These are phyloP conservation scores for Scaptomyza cyrtandrae DNA, from an alignment of 2,888 invertebrate species.

Conservation along the genomic window DNA sequence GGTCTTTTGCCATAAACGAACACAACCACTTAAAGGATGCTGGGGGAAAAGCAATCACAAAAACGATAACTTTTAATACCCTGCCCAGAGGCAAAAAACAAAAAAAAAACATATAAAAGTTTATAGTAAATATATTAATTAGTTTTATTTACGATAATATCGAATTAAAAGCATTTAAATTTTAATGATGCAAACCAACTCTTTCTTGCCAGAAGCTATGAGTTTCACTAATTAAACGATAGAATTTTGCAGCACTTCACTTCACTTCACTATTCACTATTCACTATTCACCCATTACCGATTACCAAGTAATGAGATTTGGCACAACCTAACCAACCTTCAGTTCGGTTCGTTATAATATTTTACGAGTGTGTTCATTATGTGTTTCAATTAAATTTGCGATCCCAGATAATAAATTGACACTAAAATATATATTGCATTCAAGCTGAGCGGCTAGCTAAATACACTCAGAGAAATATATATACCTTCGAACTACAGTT, in stretches of 20 bases:
- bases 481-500: neutral
- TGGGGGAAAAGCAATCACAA: too few relatives aligned
- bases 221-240: too few relatives aligned
- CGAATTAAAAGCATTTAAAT: neutral
- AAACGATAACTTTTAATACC: too few relatives aligned
- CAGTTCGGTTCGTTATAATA: neutral
- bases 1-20: too few relatives aligned
- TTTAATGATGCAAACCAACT: neutral
- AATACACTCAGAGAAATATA: neutral
- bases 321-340: neutral
- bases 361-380: neutral
- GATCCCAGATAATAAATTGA: neutral
- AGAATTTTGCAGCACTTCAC: too few relatives aligned
- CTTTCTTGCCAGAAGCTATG: neutral
- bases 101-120: too few relatives aligned
- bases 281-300: neutral
- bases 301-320: neutral
- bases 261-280: neutral
- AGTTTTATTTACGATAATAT: neutral
- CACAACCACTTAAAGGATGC: too few relatives aligned
- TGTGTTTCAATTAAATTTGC: constrained; percentile 3
- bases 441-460: neutral
- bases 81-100: too few relatives aligned
- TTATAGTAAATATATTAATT: too few relatives aligned
- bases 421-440: neutral